Evolutionary conservation across 2,797 vertebrate species (phyloP).

Genomic region (Graptemys geographica): DNA sequence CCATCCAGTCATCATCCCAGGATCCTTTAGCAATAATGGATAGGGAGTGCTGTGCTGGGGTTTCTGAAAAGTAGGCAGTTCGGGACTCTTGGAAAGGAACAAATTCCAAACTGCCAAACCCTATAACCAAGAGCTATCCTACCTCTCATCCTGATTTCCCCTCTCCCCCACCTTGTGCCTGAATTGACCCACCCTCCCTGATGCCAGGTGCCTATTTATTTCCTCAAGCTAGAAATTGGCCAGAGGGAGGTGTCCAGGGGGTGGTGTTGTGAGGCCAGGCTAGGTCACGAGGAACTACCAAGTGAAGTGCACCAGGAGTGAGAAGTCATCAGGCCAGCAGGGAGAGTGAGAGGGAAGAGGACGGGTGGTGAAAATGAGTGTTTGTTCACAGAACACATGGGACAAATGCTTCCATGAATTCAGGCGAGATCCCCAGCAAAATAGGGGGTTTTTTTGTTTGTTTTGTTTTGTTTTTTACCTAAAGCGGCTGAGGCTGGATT

Average conservation of each 20-base stretch:
- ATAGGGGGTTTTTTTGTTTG: neutral
- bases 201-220: neutral
- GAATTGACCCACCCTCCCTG: neutral
- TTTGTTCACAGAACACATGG: neutral
- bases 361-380: neutral
- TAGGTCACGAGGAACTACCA: no score
- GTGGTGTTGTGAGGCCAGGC: no score
- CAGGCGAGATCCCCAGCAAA: neutral
- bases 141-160: neutral
- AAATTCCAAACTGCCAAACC: neutral
- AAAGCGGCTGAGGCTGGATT: neutral
- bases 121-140: neutral
- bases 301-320: neutral
- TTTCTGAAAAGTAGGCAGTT: neutral
- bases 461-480: neutral
- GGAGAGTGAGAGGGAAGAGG: neutral
- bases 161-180: neutral
- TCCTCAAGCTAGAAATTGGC: no score
- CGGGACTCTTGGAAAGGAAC: neutral
- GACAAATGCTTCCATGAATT: neutral
- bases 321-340: neutral
- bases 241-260: no score
- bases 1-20: neutral
- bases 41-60: neutral
- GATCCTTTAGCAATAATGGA: neutral